Evolutionary conservation across 2,888 invertebrate species (phyloP), one percentile per base, ranked within the genome.

Genomic region (Diarsia mendica): DNA sequence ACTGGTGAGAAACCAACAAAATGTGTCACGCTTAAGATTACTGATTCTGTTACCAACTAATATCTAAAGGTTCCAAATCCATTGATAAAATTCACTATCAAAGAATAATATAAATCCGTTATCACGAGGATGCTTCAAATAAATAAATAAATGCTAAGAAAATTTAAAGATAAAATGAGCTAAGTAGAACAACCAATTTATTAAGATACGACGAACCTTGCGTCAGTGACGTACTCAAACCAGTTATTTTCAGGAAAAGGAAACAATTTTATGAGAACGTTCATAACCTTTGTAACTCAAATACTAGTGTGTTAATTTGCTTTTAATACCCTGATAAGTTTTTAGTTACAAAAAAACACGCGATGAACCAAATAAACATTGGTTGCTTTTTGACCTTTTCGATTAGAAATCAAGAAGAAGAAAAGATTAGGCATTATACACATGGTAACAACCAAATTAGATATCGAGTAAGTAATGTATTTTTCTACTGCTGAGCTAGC

Each of bases 341-440:
- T 13, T 68, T 33, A 44, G 11, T 67, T n/a, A 51, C 6, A 75
- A 65, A 20, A 75, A 65, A 20, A 49, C 11, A 44, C 6, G 39
- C 49, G 76, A 80, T 60, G 68, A 75, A 65, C 46, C 68, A 61
- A 67, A 44, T 70, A 23, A 77, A 51, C 66, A 72, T 79, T 71
- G 28, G 15, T 23, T 65, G 69, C 39, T 79, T 70, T 75, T 51
- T 71, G 28, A 80, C 76, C 76, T 80, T 72, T 77, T 48, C 46
- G 67, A 75, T 75, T 67, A 79, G 39, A 70, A 75, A 78, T 51
- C 13, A 66, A n/a, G n/a, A n/a, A n/a, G n/a, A n/a, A n/a, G n/a
- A n/a, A n/a, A n/a, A 53, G 39, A 53, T 53, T 48, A 9, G 49
- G 28, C 11, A 46, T 18, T 15, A 65, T 20, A 39, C 39, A 39